phyloP scores from a whole-genome alignment of 2,113 vertebrate genomes.

The Engraulis encrasicolus region DNA sequence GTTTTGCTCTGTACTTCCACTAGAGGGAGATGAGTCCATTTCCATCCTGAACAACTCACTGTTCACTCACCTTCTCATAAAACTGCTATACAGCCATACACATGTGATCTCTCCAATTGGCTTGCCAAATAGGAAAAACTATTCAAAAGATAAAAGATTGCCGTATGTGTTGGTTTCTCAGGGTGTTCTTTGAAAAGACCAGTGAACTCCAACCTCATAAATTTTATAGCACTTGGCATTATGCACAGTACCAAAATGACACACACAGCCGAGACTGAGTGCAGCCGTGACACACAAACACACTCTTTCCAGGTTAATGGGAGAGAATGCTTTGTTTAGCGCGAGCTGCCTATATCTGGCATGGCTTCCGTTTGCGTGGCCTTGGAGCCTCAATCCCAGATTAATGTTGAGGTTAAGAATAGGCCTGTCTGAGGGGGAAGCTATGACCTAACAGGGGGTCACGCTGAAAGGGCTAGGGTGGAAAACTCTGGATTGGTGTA shows the following conservation, averaged over 20 bases:
- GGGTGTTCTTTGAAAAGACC: neutral
- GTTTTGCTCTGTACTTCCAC: neutral
- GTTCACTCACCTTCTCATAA: neutral
- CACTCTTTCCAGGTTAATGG: conserved; percentile 17
- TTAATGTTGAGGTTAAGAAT: conserved; percentile 73
- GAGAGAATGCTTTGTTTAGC: conserved; percentile 43
- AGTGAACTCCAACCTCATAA: neutral
- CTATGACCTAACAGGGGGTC: neutral
- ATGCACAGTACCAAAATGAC: neutral
- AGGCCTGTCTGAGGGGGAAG: conserved; percentile 54
- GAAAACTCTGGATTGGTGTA: no score
- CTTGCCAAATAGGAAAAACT: neutral
- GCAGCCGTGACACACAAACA: neutral
- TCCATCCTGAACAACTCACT: neutral
- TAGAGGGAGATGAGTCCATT: neutral
- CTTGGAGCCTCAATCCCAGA: conserved; percentile 71
- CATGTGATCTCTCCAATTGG: neutral
- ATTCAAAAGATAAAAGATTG: neutral
- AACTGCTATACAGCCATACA: neutral
- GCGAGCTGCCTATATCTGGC: conserved; percentile 30
- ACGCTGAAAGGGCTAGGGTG: neutral
- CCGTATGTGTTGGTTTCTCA: neutral
- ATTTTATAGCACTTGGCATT: neutral
- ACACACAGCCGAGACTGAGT: neutral
- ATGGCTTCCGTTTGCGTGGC: conserved; percentile 49